Evolutionary conservation across 2,113 vertebrate species (phyloP).

Genomic region (human): GRCh38 chr6:11829501-11830000

Average conservation of each 20-base stretch:
- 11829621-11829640: neutral
- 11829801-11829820: neutral
- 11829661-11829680: neutral
- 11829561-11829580: neutral
- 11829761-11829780: no score
- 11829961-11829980: neutral
- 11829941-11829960: neutral
- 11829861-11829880: neutral
- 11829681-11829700: neutral
- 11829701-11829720: neutral
- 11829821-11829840: neutral
- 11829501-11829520: neutral
- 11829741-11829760: neutral
- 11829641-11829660: neutral
- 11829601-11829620: neutral
- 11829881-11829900: neutral
- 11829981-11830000: neutral
- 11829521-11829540: neutral
- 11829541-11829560: neutral
- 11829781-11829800: neutral
- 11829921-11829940: neutral
- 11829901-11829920: neutral
- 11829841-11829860: neutral
- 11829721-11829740: neutral
- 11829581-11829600: neutral